Conservation (phyloP, 2,888 invertebrate species). For the Mythimna ferrago region DNA sequence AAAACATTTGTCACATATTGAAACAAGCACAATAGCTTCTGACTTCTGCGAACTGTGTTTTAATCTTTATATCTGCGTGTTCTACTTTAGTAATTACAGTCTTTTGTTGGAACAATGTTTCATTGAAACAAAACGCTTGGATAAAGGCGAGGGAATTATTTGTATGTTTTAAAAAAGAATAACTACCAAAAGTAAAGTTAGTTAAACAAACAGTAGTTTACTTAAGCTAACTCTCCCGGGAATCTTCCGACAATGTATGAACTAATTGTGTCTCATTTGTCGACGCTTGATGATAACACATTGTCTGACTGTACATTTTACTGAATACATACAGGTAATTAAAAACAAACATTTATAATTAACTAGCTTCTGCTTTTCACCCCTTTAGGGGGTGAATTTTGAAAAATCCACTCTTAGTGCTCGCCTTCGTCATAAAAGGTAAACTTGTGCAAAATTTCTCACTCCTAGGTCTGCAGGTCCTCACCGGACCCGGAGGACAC, state of each 20-base stretch:
- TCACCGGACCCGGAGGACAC: too few species aligned
- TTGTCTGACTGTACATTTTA: background rate
- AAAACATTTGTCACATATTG: slow-evolving; percentile 26
- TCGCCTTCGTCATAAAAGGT: too few species aligned
- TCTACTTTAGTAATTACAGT: background rate
- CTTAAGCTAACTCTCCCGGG: background rate
- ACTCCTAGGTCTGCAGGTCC: too few species aligned
- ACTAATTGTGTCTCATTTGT: background rate
- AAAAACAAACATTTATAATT: background rate
- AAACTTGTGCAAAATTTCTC: too few species aligned
- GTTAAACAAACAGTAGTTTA: background rate
- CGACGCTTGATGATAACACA: background rate
- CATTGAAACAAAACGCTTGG: background rate
- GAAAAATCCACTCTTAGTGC: too few species aligned
- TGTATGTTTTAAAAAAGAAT: background rate
- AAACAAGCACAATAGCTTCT: slow-evolving; percentile 14
- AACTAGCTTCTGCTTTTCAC: too few species aligned
- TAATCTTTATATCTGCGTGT: slow-evolving; percentile 14
- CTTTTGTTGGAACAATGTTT: slow-evolving; percentile 5
- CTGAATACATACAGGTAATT: background rate
- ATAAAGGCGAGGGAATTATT: background rate
- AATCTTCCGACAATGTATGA: background rate
- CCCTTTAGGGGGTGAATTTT: too few species aligned
- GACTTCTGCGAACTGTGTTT: slow-evolving; percentile 1
- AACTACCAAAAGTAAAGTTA: background rate